Base-by-base conservation (phyloP, 1,140 invertebrate genomes). In the Zaprionus vittiger region DNA sequence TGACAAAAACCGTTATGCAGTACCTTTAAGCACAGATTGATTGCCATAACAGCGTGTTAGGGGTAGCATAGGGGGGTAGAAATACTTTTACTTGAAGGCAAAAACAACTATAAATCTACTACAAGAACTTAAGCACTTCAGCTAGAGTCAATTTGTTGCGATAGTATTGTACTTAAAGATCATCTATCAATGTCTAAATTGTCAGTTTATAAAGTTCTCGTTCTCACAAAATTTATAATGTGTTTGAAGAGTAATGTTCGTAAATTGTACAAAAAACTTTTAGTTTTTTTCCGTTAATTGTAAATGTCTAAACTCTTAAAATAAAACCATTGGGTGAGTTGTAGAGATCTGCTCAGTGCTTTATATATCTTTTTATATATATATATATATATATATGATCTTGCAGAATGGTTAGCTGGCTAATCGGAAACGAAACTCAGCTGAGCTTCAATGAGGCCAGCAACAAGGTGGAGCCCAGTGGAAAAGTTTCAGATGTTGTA, bases 1-100 rank as follows among this genome's bases (percentile, higher is more conserved):
- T 64, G 69, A 64, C 61, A 64, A 56, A 17, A 47, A 28, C 52
- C 38, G 64, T 67, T 55, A 55, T 55, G 31, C 49, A 54, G 63
- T 14, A 52, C 14, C 47, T 54, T 24, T 0, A 24, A n/a, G 62
- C 17, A 55, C 63, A 41, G 22, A 14, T 64, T 52, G 17, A 26
- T n/a, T 55, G 52, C 17, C 34, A 56, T 24, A 44, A 56, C 37
- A n/a, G 9, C 9, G 22, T 5, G 44, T 12, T n/a, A 7, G 4
- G 20, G 28, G 5, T 5, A 49, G 44, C 0, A 7, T 20, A 9
- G 2, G 17, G 44, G n/a, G 2, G 41, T 6, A 9, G 6, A 2
- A 9, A 9, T 1, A 31, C 28, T 31, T 28, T 11, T 9, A 2
- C 17, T 22, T 22, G 4, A 44, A 17, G 41, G 41, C 0, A 7